Conservation (phyloP, 2,113 vertebrate species). For the Catharus minimus region DNA sequence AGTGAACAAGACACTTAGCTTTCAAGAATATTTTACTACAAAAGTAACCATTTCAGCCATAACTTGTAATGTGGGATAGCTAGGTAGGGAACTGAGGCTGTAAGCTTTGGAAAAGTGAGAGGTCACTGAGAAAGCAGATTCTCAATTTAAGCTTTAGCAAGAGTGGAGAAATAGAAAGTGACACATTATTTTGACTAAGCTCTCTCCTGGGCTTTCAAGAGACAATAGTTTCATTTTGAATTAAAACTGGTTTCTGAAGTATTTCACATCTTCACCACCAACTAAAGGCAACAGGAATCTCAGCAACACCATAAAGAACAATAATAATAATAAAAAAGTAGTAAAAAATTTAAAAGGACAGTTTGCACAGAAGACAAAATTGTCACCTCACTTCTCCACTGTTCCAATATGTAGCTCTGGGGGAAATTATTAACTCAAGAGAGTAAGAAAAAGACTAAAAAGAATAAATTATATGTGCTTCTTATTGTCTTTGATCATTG, state of each 20-base stretch:
- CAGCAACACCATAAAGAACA: background rate
- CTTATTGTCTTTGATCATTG: background rate
- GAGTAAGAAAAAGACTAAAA: background rate
- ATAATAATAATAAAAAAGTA: background rate
- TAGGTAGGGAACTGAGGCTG: background rate
- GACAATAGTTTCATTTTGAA: background rate
- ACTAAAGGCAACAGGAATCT: background rate
- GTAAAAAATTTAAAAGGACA: background rate
- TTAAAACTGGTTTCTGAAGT: background rate
- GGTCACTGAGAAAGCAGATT: background rate
- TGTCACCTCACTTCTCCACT: background rate
- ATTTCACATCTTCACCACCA: background rate
- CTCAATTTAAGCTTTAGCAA: background rate
- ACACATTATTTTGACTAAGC: slow-evolving; percentile 6
- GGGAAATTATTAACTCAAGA: rapidly evolving
- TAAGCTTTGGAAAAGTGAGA: background rate
- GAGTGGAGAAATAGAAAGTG: background rate
- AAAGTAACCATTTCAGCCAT: slow-evolving; percentile 4
- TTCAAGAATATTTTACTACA: slow-evolving; percentile 48
- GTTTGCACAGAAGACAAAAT: background rate
- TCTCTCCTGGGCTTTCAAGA: background rate
- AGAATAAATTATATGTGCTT: background rate
- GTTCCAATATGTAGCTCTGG: background rate
- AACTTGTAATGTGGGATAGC: background rate
- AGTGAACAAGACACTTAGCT: slow-evolving; percentile 41